Conservation (phyloP, 2,113 vertebrate species). For the Electrona antarctica region DNA sequence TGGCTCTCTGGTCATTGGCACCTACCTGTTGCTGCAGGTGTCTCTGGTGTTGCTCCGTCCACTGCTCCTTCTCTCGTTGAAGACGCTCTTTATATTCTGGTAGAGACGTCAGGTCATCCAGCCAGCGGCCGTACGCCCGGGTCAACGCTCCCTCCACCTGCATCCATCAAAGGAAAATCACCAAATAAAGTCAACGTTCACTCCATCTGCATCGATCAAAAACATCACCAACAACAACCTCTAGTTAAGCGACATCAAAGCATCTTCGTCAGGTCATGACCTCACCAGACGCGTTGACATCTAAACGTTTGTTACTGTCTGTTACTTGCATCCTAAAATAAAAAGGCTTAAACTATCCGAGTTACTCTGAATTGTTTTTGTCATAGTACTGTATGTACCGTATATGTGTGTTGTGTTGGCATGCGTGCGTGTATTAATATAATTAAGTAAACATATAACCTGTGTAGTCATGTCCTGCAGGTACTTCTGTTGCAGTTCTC, state of each 20-base stretch:
- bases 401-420: too few relatives aligned
- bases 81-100: slow-evolving; percentile 85
- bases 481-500: slow-evolving; percentile 79
- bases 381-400: too few relatives aligned
- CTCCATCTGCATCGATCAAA: not conserved
- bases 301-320: too few relatives aligned
- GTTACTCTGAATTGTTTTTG: too few relatives aligned
- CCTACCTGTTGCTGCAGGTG: slow-evolving; percentile 78
- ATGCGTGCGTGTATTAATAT: too few relatives aligned
- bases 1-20: too few relatives aligned
- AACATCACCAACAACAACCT: not conserved
- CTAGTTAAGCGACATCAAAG: not conserved
- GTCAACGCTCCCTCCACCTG: slow-evolving; percentile 89
- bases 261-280: too few relatives aligned
- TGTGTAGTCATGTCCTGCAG: slow-evolving; percentile 81
- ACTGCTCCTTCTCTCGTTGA: slow-evolving; percentile 82
- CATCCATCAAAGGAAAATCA: slow-evolving; percentile 5
- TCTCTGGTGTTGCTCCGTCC: slow-evolving; percentile 80
- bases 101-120: slow-evolving; percentile 85
- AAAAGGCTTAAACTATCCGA: too few relatives aligned
- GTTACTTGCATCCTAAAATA: too few relatives aligned
- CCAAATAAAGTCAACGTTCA: not conserved
- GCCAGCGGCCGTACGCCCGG: slow-evolving; percentile 83
- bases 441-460: slow-evolving; percentile 68
- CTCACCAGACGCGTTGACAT: too few relatives aligned